Conservation (phyloP, 92 coral and sea anemone genomes). For the Heteractis magnifica region DNA sequence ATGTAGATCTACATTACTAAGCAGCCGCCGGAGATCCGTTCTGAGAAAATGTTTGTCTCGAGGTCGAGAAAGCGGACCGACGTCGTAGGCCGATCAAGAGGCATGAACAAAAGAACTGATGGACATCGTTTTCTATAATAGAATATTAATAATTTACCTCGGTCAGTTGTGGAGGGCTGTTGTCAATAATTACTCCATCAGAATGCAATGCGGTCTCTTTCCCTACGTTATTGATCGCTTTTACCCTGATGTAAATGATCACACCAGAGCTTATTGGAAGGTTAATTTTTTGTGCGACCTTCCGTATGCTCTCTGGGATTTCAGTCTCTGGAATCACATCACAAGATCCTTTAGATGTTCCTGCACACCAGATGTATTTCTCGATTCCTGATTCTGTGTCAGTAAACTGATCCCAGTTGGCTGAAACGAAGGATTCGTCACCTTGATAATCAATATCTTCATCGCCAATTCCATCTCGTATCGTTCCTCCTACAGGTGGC, state of each 20-base stretch:
- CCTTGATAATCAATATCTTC: slow-evolving; percentile 63
- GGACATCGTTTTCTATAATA: background rate
- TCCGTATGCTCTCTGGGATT: slow-evolving; percentile 40
- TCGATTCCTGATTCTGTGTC: slow-evolving; percentile 75
- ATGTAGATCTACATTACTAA: no score
- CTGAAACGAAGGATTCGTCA: slow-evolving; percentile 55
- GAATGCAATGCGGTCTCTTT: slow-evolving; percentile 48
- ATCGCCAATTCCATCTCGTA: slow-evolving; percentile 60
- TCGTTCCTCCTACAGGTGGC: slow-evolving; percentile 57
- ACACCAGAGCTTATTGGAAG: slow-evolving; percentile 56
- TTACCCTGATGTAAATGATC: slow-evolving; percentile 56
- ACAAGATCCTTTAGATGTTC: slow-evolving; percentile 72
- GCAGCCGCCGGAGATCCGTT: no score
- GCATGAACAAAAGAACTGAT: background rate
- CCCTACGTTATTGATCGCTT: slow-evolving; percentile 70
- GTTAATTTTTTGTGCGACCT: slow-evolving; percentile 28
- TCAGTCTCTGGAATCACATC: slow-evolving; percentile 64
- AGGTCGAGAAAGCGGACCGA: no score
- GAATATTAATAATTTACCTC: slow-evolving; percentile 39
- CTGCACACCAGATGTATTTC: slow-evolving; percentile 75
- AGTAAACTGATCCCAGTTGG: slow-evolving; percentile 80
- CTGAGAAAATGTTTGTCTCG: no score
- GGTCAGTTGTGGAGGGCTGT: slow-evolving; percentile 62
- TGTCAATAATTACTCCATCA: slow-evolving; percentile 69
- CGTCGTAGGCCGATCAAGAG: no score